Base-by-base conservation (phyloP, 2,113 vertebrate genomes). In the Gymnarchus niloticus region DNA sequence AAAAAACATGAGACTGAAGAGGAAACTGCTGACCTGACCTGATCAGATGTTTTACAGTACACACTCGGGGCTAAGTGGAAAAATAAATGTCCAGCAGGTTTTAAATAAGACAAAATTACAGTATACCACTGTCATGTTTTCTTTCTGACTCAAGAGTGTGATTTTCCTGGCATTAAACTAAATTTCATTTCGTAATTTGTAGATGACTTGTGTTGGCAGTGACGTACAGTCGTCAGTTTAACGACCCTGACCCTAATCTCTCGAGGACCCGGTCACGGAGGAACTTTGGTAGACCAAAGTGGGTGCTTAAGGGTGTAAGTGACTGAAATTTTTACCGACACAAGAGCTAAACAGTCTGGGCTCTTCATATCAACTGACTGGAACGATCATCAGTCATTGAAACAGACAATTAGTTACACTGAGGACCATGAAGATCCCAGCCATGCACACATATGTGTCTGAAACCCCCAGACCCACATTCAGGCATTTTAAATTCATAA, bases 171-270 rank as follows among this genome's bases (percentile, higher is more conserved):
- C 52, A 83, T n/a, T 59, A 56, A 59, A 44, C 21, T 41, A 83
- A 81, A 23, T 33, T 56, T 25, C 17, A 57, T 25, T 56, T 41
- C 6, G n/a, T 37, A 41, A 37, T 56, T 37, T 37, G 37, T 44
- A 23, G 17, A n/a, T 65, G 12, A 65, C 2, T 56, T 14, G 59
- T 65, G n/a, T 17, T 81, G 49, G 23, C 21, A 49, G n/a, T 54
- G 9, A 28, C 81, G 44, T 23, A 51, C 59, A 73, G 17, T 81
- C 86, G 85, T 93, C 88, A 93, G 6, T 80, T 14, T 84, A 92
- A 69, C 17, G 52, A 65, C 37, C 61, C n/a, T 90, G 91, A 93
- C 87, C 91, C 87, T 91, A 92, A 94, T 93, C 91, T 87, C 19
- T 41, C 69, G 52, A 9, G 41, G 87, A 76, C 82, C 59, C 44